Evolutionary conservation across 2,797 vertebrate genomes (phyloP).

Genomic region (Micrastur ruficollis): DNA sequence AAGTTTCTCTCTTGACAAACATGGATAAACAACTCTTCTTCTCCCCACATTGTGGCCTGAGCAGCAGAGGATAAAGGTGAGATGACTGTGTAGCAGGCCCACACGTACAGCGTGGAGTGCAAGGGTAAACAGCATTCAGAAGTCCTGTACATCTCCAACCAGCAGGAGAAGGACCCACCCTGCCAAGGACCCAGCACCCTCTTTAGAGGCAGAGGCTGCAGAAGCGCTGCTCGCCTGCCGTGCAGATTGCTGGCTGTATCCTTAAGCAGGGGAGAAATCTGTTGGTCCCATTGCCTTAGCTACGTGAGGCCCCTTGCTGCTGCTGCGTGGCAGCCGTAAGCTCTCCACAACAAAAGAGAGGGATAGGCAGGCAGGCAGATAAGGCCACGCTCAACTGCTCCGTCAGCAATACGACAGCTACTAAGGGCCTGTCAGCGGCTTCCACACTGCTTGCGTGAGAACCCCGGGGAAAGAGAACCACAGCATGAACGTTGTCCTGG

Average conservation of each 20-base stretch:
- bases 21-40: not conserved
- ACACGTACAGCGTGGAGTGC: fast-evolving
- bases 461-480: not conserved
- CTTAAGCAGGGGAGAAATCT: not conserved
- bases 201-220: not conserved
- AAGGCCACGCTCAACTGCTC: not conserved
- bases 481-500: not conserved
- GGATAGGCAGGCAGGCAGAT: not conserved
- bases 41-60: not conserved
- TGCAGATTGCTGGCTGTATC: not conserved
- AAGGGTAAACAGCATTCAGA: not conserved
- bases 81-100: fast-evolving
- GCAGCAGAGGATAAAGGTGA: not conserved
- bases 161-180: not conserved
- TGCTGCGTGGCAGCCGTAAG: not conserved
- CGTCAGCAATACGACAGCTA: not conserved
- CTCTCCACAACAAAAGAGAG: not conserved
- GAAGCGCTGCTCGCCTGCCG: not conserved
- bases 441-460: not conserved
- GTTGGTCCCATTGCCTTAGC: not conserved
- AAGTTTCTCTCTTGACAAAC: not conserved
- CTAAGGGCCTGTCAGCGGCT: not conserved
- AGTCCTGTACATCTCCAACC: not conserved
- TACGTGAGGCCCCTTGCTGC: not conserved
- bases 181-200: not conserved